Base-by-base conservation (phyloP, 1,140 invertebrate species). In the Sipha flava region DNA sequence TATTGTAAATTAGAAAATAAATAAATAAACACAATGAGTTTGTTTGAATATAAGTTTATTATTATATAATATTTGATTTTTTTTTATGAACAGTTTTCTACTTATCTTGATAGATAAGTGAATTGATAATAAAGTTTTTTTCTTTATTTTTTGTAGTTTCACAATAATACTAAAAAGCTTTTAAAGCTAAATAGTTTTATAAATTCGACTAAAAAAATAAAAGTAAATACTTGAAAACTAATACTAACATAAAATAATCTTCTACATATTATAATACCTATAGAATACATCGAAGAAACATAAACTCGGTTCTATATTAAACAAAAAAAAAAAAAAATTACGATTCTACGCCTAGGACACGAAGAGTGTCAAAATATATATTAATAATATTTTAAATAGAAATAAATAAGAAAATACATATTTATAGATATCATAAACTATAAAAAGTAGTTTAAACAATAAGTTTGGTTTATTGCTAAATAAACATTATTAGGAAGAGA, bases 41-140 rank as follows among this genome's bases (percentile, higher is more conserved):
- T 12, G 37, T 52, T 54, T 75, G 34, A 73, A 31, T 52, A 75
- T 75, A 37, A 47, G 29, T 75, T 1, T 75, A 54, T 75, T 75
- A 54, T 52, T 54, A 54, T 29, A 75, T 73, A 75, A 75, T 75
- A 54, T 75, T 75, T 75, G 70, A 75, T 75, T 75, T 52, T 66
- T 52, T n/a, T 73, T 75, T 75, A 75, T 54, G 70, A 75, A 75
- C 47, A 75, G 34, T 54, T 49, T 49, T 75, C n/a, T 72, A 54
- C 31, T 75, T 75, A 34, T 75, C 47, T 75, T 21, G 47, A 31
- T 72, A 52, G 70, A 75, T 37, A 34, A 75, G 70, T 16, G 12
- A 52, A 75, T 37, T 54, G 49, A 75, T 31, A 75, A 72, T 72
- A 49, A 45, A 43, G 14, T 59, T 23, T 9, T 75, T 75, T 75